These are phyloP conservation scores for Centropristis striata DNA, from an alignment of 2,113 vertebrate species.

Conservation along the genomic window DNA sequence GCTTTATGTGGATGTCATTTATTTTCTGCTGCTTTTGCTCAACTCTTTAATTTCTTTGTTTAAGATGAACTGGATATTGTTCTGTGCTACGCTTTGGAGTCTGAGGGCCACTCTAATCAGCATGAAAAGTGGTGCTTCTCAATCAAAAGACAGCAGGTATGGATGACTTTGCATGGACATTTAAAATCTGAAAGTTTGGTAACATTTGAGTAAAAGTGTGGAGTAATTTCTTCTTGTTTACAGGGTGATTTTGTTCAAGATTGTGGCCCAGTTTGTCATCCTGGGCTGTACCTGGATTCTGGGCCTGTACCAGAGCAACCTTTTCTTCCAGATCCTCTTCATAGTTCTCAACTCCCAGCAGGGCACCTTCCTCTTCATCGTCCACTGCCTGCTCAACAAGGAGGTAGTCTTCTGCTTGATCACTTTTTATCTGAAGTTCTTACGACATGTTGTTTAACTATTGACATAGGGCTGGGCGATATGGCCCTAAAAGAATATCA, in stretches of 20 bases:
- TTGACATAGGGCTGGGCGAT: too few relatives aligned
- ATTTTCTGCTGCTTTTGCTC: too few relatives aligned
- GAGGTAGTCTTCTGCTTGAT: constrained; percentile 64
- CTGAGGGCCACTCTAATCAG: constrained; percentile 69
- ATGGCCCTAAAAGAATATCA: too few relatives aligned
- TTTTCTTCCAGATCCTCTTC: constrained; percentile 73
- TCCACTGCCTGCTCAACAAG: constrained; percentile 83
- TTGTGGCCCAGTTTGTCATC: constrained; percentile 81
- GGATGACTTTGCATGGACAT: not conserved
- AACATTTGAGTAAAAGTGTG: too few relatives aligned
- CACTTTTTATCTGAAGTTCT: not conserved
- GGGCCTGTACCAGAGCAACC: constrained; percentile 74
- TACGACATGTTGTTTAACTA: not conserved
- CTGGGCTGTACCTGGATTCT: constrained; percentile 80
- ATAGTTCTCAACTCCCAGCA: constrained; percentile 82
- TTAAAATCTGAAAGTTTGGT: too few relatives aligned
- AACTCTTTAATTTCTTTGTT: not conserved
- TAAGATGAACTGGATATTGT: constrained; percentile 74
- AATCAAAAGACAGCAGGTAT: constrained; percentile 77
- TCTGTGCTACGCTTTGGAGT: constrained; percentile 74
- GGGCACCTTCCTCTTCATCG: constrained; percentile 82
- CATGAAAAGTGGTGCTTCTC: constrained; percentile 75
- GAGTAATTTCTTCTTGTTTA: not conserved
- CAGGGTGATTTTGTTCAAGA: constrained; percentile 79
- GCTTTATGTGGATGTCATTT: not conserved